Evolutionary conservation across 2,888 invertebrate species (phyloP), one percentile per base, ranked within the genome.

Genomic region (Aelia acuminata): DNA sequence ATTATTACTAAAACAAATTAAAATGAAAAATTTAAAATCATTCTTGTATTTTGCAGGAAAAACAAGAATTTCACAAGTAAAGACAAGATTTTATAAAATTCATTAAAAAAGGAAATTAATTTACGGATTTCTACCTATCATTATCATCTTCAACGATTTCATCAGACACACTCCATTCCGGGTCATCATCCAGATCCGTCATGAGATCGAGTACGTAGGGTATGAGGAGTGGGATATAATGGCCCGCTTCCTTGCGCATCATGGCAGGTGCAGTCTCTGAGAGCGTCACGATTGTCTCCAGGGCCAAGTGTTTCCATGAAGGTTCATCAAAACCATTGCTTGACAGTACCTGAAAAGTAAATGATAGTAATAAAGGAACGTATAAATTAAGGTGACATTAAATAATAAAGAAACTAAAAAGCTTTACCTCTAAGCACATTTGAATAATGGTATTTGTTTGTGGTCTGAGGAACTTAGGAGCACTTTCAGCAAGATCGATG

Each of bases 261-360:
- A 98, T 98, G 5, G 98, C 97, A 0, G 99, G 97, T 11, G 98
- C 98, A 49, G 97, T 97, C 94, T 99, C 99, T 84, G 98, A 95
- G 90, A 98, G 93, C 4, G 95, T 95, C 90, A 98, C 96, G 93
- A 96, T 93, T 20, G 97, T 96, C 93, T 99, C 99, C 57, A 99
- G 93, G 0, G 97, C 96, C 89, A 99, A 93, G 92, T 99, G 98
- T 43, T 98, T 94, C 96, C 97, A 97, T 89, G 95, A 95, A 92
- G 97, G 96, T 90, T 95, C 94, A 53, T 95, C 94, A 50, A 96
- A 94, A n/a, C 93, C 92, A 43, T 49, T 84, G 91, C 96, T 95
- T 89, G 94, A 94, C 88, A 97, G 94, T 88, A 96, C 94, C 95
- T 95, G 90, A 70, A 89, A 89, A 50, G 85, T 88, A 50, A 70